Base-by-base conservation (phyloP, 2,113 vertebrate species). In the Aegotheles bennettii region DNA sequence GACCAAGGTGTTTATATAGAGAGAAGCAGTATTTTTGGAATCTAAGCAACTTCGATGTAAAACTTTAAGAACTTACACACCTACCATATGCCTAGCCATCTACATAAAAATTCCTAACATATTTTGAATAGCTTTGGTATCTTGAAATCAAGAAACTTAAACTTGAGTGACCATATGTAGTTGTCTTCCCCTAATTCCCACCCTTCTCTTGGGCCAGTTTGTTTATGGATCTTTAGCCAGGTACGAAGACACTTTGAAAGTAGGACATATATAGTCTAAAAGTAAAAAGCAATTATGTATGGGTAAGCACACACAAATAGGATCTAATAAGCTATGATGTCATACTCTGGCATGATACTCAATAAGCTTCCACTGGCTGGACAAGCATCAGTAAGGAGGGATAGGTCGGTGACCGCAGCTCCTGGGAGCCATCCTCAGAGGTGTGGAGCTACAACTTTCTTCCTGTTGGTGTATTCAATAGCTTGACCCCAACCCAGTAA, bases 391-490 rank as follows among this genome's bases (percentile, higher is more conserved):
- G 20, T 45, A 5, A 69, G 21, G 48, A 76, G 9, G n/a, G n/a
- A 61, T 70, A 21, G 14, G 19, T 26, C 33, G 60, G 35, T 35
- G 31, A 12, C 11, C 3, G 3, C 25, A 74, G 23, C 5, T 75
- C 15, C 43, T 25, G 16, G n/a, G 33, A 77, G 8, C 5, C 7
- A 24, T 43, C 10, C 26, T 82, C 23, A 54, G 10, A 12, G 9
- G 6, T 31, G 13, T 6, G 21, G n/a, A 87, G 8, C n/a, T 69
- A 10, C 15, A 31, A 11, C 4, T 7, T 36, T 84, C 19, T 8
- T 87, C 16, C 33, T 45, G 7, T 29, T 73, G 15, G 18, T 0
- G 0, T 8, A 8, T 91, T 50, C 35, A 73, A 0, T 59, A 38
- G 1, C 73, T 87, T 84, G 16, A 45, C 13, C 6, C 48, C 59